Base-by-base conservation (phyloP, 1,140 invertebrate species). In the Papilio glaucus region DNA sequence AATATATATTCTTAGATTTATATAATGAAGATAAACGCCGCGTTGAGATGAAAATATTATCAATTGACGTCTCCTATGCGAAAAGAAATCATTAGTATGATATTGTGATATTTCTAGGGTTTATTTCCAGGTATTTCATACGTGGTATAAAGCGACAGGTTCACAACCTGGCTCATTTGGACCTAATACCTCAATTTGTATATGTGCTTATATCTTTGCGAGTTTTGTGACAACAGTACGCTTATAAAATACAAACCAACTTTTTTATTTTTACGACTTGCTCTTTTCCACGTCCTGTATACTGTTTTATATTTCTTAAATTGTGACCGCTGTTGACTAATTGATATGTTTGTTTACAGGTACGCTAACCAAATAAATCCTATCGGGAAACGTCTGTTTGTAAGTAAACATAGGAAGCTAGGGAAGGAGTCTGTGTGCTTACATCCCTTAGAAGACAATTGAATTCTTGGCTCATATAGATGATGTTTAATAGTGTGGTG, bases 401-500 rank as follows among this genome's bases (percentile, higher is more conserved):
- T 57, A 57, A 57, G 49, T 57, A 57, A 26, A 57, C 12, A 57
- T 57, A 57, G 49, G 12, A 57, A 21, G 2, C 6, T 57, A 57
- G 49, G 9, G 21, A 18, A 24, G 18, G 21, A 24, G 9, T 49
- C 15, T 49, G 45, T n/a, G 39, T 49, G 45, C 45, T 49, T 49
- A 18, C 49, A 18, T 57, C n/a, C 10, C 12, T 26, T 9, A 57
- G 9, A 57, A 57, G 21, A 57, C 12, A 33, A 33, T 6, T n/a
- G n/a, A n/a, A n/a, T 13, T 24, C 18, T 3, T 57, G 49, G 49
- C 18, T 57, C 9, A 53, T 24, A 10, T 57, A 57, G 21, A 57
- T 12, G 8, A 21, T 57, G 21, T 57, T 12, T 9, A 24, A 26
- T 57, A 53, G 7, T 53, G 18, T 53, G 45, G 45, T 57, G 49